Conservation (phyloP, 2,888 invertebrate species). For the Drosophila neutralis region DNA sequence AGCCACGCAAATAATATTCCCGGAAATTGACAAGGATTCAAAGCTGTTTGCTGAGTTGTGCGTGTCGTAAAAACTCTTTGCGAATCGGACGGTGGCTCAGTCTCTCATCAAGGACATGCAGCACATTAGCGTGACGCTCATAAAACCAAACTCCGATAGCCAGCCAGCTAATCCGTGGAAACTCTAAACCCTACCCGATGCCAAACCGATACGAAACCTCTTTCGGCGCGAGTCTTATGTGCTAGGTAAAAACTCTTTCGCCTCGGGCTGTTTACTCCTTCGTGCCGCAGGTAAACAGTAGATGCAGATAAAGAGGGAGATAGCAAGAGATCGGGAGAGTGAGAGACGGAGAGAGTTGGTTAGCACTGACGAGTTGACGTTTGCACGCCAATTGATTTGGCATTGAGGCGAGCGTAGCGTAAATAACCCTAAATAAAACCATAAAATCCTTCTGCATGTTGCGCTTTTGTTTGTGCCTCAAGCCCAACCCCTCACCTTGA, state of each 20-base stretch:
- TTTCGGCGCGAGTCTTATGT: constrained; percentile 72
- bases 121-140: constrained; percentile 71
- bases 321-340: neutral
- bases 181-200: constrained; percentile 71
- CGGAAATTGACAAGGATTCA: constrained; percentile 80
- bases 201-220: constrained; percentile 59
- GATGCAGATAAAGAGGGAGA: neutral
- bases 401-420: constrained; percentile 64
- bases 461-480: constrained; percentile 55
- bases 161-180: constrained; percentile 69
- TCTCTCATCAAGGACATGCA: constrained; percentile 69
- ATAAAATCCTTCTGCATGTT: constrained; percentile 83
- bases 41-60: constrained; percentile 39
- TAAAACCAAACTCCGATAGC: constrained; percentile 56
- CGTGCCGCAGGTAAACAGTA: constrained; percentile 48
- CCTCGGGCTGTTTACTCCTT: constrained; percentile 46
- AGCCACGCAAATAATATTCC: constrained; percentile 69
- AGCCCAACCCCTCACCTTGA: constrained; percentile 71
- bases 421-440: constrained; percentile 84
- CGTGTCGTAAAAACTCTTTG: constrained; percentile 80
- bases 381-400: constrained; percentile 77
- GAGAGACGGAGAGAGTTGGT: constrained; percentile 4
- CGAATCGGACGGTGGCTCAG: constrained; percentile 60
- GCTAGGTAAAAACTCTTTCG: constrained; percentile 72
- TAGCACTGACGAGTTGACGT: constrained; percentile 64